phyloP scores from a whole-genome alignment of 2,797 vertebrate genomes.

The Argentina silus region DNA sequence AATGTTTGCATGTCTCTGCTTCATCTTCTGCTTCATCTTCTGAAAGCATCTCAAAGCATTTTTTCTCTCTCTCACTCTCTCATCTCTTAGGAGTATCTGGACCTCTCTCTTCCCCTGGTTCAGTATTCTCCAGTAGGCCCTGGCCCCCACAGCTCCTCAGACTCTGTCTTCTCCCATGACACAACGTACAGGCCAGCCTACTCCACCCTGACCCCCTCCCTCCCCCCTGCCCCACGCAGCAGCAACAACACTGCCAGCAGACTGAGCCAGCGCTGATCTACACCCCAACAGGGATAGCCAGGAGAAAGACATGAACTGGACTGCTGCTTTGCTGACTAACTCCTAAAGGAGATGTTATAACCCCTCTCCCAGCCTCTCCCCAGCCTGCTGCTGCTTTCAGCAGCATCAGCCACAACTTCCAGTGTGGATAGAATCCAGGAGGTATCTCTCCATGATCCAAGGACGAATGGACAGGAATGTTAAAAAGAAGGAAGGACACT shows the following conservation, averaged over 20 bases:
- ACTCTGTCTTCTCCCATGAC: constrained; percentile 77
- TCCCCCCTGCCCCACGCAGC: constrained; percentile 62
- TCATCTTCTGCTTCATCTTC: not conserved
- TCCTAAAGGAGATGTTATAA: not conserved
- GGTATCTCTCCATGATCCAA: too few species aligned
- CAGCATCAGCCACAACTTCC: not conserved
- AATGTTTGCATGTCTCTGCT: not conserved
- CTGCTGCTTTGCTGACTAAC: too few species aligned
- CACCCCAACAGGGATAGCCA: too few species aligned
- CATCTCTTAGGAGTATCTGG: constrained; percentile 86
- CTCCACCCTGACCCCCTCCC: constrained; percentile 80
- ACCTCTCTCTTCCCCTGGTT: constrained; percentile 83
- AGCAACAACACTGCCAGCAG: constrained; percentile 54
- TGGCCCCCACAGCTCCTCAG: constrained; percentile 79
- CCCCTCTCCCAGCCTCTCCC: not conserved
- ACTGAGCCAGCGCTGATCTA: constrained; percentile 77
- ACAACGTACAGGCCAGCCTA: constrained; percentile 67
- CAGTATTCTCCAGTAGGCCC: constrained; percentile 83
- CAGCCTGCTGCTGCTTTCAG: not conserved
- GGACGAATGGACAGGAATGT: too few species aligned
- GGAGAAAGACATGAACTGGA: too few species aligned
- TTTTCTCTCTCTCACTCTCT: constrained; percentile 2
- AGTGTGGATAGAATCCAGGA: not conserved
- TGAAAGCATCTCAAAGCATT: not conserved
- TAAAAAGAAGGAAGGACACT: not conserved